Evolutionary conservation across 2,888 invertebrate genomes (phyloP).

Genomic region (Abrostola tripartita): DNA sequence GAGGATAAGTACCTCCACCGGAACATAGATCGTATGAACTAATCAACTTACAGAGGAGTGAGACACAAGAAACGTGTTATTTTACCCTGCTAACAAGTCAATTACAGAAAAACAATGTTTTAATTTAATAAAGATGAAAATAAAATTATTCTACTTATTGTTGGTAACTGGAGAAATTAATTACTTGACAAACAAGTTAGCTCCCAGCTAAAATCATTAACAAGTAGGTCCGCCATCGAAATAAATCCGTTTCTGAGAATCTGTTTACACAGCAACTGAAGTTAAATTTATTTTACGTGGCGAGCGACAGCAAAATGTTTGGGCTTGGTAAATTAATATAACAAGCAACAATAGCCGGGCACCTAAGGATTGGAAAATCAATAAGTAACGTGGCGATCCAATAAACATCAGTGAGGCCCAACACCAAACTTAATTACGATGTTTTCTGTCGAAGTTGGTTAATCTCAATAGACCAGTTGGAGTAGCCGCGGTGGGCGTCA

Average conservation of each 20-base stretch:
- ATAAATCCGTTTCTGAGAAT: slow-evolving; percentile 29
- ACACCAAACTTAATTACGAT: slow-evolving; percentile 73
- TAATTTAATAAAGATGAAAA: slow-evolving; percentile 13
- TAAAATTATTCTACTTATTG: slow-evolving; percentile 25
- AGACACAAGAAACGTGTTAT: slow-evolving; percentile 22
- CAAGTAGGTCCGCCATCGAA: slow-evolving; percentile 16
- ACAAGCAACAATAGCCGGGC: slow-evolving; percentile 13
- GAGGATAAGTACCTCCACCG: slow-evolving; percentile 39
- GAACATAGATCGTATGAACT: slow-evolving; percentile 23
- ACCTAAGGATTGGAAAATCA: slow-evolving; percentile 54
- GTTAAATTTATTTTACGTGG: slow-evolving; percentile 14
- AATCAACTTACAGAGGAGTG: slow-evolving; percentile 34
- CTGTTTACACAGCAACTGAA: slow-evolving; percentile 13
- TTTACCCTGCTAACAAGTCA: slow-evolving; percentile 9
- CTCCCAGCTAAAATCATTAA: slow-evolving; percentile 33
- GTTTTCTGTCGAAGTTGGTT: slow-evolving; percentile 72
- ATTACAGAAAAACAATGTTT: slow-evolving; percentile 7
- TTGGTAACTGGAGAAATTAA: slow-evolving; percentile 26
- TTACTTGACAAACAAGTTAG: slow-evolving; percentile 35
- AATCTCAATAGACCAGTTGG: slow-evolving; percentile 72
- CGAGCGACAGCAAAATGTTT: slow-evolving; percentile 2
- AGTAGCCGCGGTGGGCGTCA: slow-evolving; percentile 56
- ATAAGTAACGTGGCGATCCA: slow-evolving; percentile 64
- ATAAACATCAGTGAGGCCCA: slow-evolving; percentile 64
- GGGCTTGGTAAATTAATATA: slow-evolving; percentile 12